Conservation (phyloP, 2,113 vertebrate genomes). For the Cephalopholis sonnerati region DNA sequence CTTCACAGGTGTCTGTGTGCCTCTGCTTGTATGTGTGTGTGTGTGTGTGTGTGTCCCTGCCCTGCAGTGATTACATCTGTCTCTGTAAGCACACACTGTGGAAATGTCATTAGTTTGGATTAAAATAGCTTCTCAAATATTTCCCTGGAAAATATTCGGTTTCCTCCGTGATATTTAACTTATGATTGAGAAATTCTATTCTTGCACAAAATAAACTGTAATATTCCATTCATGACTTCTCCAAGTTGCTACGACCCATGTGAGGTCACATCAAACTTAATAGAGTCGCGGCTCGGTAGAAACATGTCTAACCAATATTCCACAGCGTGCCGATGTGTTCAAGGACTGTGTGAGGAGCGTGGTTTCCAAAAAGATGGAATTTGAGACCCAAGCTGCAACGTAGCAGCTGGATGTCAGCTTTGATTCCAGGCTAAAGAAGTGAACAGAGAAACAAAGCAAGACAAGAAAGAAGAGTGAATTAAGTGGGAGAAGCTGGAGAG, state of each 20-base stretch:
- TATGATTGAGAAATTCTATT: background rate
- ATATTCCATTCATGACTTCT: conserved; percentile 5
- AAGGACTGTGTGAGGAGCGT: conserved; percentile 10
- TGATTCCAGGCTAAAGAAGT: conserved; percentile 9
- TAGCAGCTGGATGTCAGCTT: conserved; percentile 37
- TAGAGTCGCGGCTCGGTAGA: background rate
- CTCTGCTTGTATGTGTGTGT: background rate
- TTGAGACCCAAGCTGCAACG: background rate
- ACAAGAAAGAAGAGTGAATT: background rate
- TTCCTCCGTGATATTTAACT: conserved; percentile 18
- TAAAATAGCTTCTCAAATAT: conserved; percentile 8
- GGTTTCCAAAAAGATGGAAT: conserved; percentile 8
- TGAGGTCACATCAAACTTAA: background rate
- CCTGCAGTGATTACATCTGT: conserved; percentile 17
- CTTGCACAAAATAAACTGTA: conserved; percentile 1
- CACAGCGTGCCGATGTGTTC: conserved; percentile 8
- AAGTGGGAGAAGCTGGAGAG: background rate
- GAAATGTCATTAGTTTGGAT: conserved; percentile 16
- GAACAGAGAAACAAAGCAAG: conserved; percentile 14
- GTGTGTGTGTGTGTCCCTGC: background rate
- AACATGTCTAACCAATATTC: background rate
- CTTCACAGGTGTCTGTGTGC: background rate
- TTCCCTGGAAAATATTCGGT: conserved; percentile 17
- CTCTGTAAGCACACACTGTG: conserved; percentile 2
- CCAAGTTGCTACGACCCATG: background rate